These are phyloP conservation scores for Zoroaster sp. DNA, from an alignment of 53 echinoderm and acorn worm genomes.

Conservation along the genomic window DNA sequence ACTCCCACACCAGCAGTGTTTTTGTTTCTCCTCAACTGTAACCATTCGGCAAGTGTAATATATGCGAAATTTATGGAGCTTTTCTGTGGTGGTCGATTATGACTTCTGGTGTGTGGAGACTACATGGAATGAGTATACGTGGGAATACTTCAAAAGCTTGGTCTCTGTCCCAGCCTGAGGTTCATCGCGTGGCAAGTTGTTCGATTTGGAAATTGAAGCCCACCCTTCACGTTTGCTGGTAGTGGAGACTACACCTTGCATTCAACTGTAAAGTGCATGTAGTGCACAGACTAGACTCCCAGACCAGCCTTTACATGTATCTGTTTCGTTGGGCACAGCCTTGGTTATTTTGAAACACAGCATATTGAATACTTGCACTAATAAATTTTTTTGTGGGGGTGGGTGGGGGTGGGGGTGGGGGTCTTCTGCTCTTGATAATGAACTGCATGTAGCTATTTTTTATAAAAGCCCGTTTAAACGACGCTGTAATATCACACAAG, in stretches of 20 bases:
- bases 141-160: not conserved
- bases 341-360: not conserved
- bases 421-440: not conserved
- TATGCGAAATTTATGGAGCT: not conserved
- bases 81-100: not conserved
- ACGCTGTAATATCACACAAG: no score
- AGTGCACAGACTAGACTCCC: not conserved
- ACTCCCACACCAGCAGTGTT: not conserved
- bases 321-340: not conserved
- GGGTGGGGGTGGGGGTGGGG: not conserved
- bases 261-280: not conserved
- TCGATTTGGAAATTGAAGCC: not conserved
- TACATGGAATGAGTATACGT: not conserved
- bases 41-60: not conserved
- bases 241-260: not conserved
- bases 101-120: not conserved
- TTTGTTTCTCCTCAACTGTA: not conserved
- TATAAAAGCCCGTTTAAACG: no score
- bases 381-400: no score
- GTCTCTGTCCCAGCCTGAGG: constrained; percentile 19
- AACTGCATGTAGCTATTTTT: no score
- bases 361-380: not conserved
- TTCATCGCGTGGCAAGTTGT: no score
- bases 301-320: not conserved
- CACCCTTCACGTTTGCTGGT: not conserved